Evolutionary conservation across 2,888 invertebrate genomes (phyloP), one percentile per base, ranked within the genome.

Genomic region (Ormyrus nitidulus): DNA sequence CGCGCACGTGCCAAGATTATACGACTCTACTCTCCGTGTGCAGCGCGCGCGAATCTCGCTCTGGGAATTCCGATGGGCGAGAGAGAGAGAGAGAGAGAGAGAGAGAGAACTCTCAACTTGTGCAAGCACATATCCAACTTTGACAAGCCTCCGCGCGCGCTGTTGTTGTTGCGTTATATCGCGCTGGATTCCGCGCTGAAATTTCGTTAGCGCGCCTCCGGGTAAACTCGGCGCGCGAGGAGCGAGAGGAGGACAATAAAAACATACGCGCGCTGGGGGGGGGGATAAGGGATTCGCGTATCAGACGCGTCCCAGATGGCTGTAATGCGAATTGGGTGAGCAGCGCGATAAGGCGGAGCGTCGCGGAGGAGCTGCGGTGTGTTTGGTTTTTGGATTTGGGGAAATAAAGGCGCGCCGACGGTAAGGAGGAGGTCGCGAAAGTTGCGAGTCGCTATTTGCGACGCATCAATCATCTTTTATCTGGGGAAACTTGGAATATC

Each of bases 71-170:
- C 34, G 34, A 34, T 4, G 34, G 34, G 34, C 34, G 34, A 34
- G 34, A 34, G 34, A 34, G 34, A 34, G 34, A 34, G 34, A 34
- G 34, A 34, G 34, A 34, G 34, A 34, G 3, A 34, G 34, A 34
- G 34, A 34, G 34, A 34, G 34, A 34, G 34, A 34, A 4, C n/a
- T n/a, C 56, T 19, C 48, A 68, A 69, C 61, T 69, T 70, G 49
- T 46, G 66, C 56, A 58, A 74, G 53, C 34, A 34, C 66, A 66
- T 59, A 66, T 59, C 53, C 44, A 68, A 75, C 59, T 68, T 68
- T 59, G 69, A 69, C 76, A 75, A 68, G 75, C 54, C 34, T 58
- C 8, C 46, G 54, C 34, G 5, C 53, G 68, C 13, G 19, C 19
- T 19, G 19, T 19, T 56, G 62, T 34, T 34, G 34, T 34, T 34